These are phyloP conservation scores for Elegia similella DNA, from an alignment of 2,888 invertebrate species.

Conservation along the genomic window DNA sequence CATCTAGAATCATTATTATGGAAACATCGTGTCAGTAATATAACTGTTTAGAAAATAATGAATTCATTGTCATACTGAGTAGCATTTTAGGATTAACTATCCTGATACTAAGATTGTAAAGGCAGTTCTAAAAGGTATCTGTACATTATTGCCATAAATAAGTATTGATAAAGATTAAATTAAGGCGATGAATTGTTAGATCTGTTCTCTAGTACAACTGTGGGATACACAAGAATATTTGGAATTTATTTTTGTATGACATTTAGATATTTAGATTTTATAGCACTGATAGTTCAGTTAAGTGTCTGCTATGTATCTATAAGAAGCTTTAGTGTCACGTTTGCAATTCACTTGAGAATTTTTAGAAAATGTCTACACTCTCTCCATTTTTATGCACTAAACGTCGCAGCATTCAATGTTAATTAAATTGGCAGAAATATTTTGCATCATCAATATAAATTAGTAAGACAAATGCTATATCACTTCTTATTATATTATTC, in stretches of 20 bases:
- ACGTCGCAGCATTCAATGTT: too few relatives aligned
- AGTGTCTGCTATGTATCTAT: too few relatives aligned
- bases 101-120: slow-evolving; percentile 21
- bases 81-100: neutral
- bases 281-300: too few relatives aligned
- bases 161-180: slow-evolving; percentile 30
- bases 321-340: too few relatives aligned
- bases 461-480: too few relatives aligned
- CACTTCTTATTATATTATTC: too few relatives aligned
- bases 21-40: slow-evolving; percentile 1
- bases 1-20: slow-evolving; percentile 17
- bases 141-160: slow-evolving; percentile 39
- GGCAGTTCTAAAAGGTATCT: slow-evolving; percentile 31
- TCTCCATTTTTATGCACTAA: too few relatives aligned
- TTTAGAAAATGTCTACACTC: too few relatives aligned
- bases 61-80: neutral
- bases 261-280: neutral
- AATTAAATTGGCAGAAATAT: too few relatives aligned
- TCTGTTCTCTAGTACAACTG: slow-evolving; percentile 39
- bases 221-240: slow-evolving; percentile 23
- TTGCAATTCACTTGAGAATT: too few relatives aligned
- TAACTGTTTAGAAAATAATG: neutral
- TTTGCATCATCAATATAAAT: too few relatives aligned
- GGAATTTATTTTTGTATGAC: slow-evolving; percentile 27
- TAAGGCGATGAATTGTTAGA: slow-evolving; percentile 30